Conservation (phyloP, 2,113 vertebrate species). For the Oryzias javanicus region DNA sequence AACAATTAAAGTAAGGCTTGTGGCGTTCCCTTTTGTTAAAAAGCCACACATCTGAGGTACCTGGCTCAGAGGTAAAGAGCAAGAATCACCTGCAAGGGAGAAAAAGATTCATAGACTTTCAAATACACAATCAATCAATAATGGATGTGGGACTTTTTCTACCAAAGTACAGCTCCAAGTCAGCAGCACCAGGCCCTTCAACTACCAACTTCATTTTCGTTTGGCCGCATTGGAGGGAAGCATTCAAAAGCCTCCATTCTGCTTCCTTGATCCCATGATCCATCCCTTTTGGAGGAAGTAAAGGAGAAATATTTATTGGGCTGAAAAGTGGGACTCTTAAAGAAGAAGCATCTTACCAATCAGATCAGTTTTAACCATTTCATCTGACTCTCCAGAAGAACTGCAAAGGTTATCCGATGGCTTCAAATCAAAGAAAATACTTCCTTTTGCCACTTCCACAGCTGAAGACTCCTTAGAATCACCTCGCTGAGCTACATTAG, state of each 20-base stretch:
- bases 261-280: not conserved
- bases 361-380: not conserved
- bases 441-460: constrained; percentile 1
- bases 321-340: not conserved
- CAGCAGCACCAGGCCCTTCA: constrained; percentile 24
- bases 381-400: not conserved
- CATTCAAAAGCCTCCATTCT: constrained; percentile 29
- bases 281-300: not conserved
- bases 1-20: constrained; percentile 36
- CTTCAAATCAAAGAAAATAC: constrained; percentile 23
- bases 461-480: not conserved
- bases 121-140: not conserved
- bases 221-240: constrained; percentile 37
- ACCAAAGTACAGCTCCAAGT: constrained; percentile 45
- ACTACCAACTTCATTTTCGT: constrained; percentile 42
- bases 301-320: not conserved
- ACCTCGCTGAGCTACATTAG: not conserved
- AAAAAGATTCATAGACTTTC: not conserved
- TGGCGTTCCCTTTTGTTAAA: not conserved
- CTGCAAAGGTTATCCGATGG: not conserved
- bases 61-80: constrained; percentile 17
- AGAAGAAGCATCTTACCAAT: constrained; percentile 3
- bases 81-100: constrained; percentile 13
- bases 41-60: constrained; percentile 47
- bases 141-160: not conserved